Evolutionary conservation across 2,888 invertebrate species (phyloP), one percentile per base, ranked within the genome.

Genomic region (Hyppa rectilinea): DNA sequence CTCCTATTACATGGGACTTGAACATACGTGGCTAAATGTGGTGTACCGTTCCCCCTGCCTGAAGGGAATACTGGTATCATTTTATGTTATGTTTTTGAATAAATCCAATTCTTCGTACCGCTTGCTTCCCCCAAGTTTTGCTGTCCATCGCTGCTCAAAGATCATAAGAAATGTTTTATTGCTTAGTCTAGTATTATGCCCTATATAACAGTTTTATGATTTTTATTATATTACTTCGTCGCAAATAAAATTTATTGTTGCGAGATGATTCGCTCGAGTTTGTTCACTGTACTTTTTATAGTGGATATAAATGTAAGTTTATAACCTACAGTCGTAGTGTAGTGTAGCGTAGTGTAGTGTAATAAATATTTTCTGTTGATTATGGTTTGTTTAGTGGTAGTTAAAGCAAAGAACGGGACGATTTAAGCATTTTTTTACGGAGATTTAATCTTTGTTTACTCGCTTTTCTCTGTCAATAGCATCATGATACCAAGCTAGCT

Each of bases 211-310:
- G 47, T 83, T 82, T 83, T 83, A 77, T 81, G 53, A 70, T 65
- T 71, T 70, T 56, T 69, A 81, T 81, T 78, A 81, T 72, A 80
- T 72, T 73, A 72, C 73, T 81, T 63, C 58, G 65, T 65, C 65
- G 43, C 81, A 65, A 80, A 83, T 80, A 83, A 81, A 81, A 63
- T 71, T 73, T 81, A 81, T 68, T 77, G 65, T 52, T 14, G 43
- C 31, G 60, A 56, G 55, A 63, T 75, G 63, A 81, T 81, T 58
- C 50, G 63, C 63, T 64, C 2, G 56, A 76, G 60, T 58, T 76
- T 61, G 64, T 71, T 60, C 52, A 38, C 55, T 45, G 55, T 64
- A 20, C 36, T 59, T 83, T 83, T 83, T 83, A 81, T 65, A 56
- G 56, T 55, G 38, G 72, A 53, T 49, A 64, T 71, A 75, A 83